Evolutionary conservation across 2,888 invertebrate genomes (phyloP).

Genomic region (Trichogramma evanescens): DNA sequence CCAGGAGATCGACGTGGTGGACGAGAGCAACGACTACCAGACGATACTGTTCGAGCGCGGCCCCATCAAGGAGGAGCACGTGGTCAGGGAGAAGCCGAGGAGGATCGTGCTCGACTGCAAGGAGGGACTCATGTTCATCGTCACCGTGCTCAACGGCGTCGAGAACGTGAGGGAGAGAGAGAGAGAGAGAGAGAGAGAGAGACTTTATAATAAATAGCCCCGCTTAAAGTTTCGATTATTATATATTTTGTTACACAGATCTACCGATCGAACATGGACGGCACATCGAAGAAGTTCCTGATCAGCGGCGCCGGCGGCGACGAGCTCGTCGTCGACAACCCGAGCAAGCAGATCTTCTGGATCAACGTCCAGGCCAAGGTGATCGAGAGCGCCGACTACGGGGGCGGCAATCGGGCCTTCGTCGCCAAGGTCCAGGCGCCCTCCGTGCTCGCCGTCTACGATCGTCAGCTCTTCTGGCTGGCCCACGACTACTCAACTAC

Average conservation of each 20-base stretch:
- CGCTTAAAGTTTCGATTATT: background rate
- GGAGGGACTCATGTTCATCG: slow-evolving; percentile 2
- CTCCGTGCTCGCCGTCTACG: background rate
- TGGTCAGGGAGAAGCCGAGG: background rate
- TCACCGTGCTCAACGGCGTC: background rate
- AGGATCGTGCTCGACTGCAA: background rate
- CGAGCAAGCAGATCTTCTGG: slow-evolving; percentile 5
- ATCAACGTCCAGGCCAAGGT: background rate
- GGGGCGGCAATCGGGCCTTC: background rate
- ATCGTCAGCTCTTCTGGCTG: background rate
- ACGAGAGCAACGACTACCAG: background rate
- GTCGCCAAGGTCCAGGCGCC: background rate
- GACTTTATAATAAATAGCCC: too few species aligned
- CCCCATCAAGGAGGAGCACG: background rate
- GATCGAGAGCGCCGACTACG: slow-evolving; percentile 6
- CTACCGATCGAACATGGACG: slow-evolving; percentile 7
- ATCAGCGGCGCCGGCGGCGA: background rate
- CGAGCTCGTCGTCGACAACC: background rate
- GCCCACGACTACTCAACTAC: background rate
- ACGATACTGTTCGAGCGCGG: background rate
- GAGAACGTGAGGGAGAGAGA: background rate
- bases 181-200: too few species aligned
- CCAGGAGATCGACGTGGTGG: background rate
- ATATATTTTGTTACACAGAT: background rate
- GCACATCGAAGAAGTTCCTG: background rate